Base-by-base conservation (phyloP, 2,113 vertebrate species). In the Lates calcarifer region DNA sequence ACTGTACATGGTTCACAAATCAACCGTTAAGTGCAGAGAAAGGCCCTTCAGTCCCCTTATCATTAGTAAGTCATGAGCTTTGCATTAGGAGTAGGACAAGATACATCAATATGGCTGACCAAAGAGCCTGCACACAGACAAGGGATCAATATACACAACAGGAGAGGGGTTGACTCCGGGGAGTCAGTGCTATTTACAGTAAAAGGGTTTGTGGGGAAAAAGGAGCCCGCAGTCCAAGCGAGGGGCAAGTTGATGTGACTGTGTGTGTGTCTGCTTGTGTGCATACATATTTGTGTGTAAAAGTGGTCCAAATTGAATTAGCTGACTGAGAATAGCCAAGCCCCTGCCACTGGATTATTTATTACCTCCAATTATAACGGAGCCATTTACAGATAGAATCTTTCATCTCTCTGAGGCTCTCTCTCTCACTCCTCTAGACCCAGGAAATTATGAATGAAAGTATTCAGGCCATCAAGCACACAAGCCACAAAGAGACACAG, bases 141-240 rank as follows among this genome's bases (percentile, higher is more conserved):
- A 4, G 47, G 8, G 78, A 90, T 93, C 89, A 84, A 91, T 91
- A 81, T 55, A 80, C 73, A 64, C 9, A 28, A 79, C 37, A n/a
- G 1, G 41, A 84, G 64, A 77, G 74, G 63, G 81, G 22, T 6
- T 6, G 24, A 55, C 83, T 88, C 67, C 0, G 20, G 81, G 81
- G 63, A 89, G 18, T 39, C 43, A 18, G 63, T 75, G 76, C 85
- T 91, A 82, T 91, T 93, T 92, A 83, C 83, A 89, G 87, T 62
- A 33, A 84, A 87, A 60, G 45, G 79, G 74, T 47, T 81, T 69
- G 49, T 65, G 57, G 74, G 35, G 63, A 57, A 77, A 18, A 72
- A 8, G 49, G 15, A 74, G 47, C n/a, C 35, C 33, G 53, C 55
- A 35, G 53, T 26, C 63, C 6, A 28, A 45, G 49, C 49, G 10